Base-by-base conservation (phyloP, 2,113 vertebrate species). In the Pomatorhinus ruficollis region DNA sequence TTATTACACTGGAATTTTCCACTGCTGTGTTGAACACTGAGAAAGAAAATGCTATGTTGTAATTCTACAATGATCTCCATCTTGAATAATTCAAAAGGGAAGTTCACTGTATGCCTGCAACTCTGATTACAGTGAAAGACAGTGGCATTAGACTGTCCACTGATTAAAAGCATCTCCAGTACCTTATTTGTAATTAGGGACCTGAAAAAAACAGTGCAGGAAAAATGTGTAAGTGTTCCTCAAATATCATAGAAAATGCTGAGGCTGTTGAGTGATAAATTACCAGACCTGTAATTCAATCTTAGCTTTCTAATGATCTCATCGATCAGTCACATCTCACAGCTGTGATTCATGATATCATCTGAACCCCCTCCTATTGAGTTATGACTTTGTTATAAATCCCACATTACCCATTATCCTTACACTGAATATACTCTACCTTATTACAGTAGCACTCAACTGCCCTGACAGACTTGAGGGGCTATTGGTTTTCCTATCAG, bases 51-150 rank as follows among this genome's bases (percentile, higher is more conserved):
- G 18, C 86, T 50, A 3, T 44, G 63, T 60, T 91, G 81, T 74
- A 95, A 84, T 90, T 94, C 95, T 64, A 65, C 82, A 72, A 83
- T 95, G 75, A 94, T 95, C 94, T 91, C 61, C 2, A 1, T 77
- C 24, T 87, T 97, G 79, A 96, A 94, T 96, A 95, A 97, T 97
- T 94, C 83, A 96, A 77, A 95, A 92, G 64, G 19, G 68, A 97
- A 91, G 80, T 91, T 93, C 66, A 76, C 75, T 83, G 30, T 79
- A 64, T 65, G 87, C 60, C 76, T 96, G 92, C 42, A 74, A 87
- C 91, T 95, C 83, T 96, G 84, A 95, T 95, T 95, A 93, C 93
- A 88, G 39, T 57, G 83, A 76, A 86, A 93, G 83, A 66, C 72
- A 87, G 87, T 69, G 89, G 89, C 88, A 79, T 60, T 79, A 91